Base-by-base conservation (phyloP, 2,888 invertebrate genomes). In the Ypsolopha sequella region DNA sequence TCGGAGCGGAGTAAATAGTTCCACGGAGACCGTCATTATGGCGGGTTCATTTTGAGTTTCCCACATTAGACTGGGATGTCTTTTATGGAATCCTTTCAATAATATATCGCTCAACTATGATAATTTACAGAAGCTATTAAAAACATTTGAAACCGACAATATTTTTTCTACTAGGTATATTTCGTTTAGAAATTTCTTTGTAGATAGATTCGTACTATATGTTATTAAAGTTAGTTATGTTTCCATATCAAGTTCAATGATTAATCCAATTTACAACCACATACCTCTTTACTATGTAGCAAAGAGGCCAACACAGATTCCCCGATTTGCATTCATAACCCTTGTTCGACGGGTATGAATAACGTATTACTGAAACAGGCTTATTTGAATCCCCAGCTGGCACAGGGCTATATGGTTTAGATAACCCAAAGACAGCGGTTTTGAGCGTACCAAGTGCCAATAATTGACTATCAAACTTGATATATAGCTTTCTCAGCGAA, bases 391-490 rank as follows among this genome's bases (percentile, higher is more conserved):
- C 60, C 64, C 64, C 56, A 59, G 54, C 51, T 49, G 52, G 51
- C 48, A 34, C 50, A 45, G 39, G 56, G 55, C 63, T 66, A 72
- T 64, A 72, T 63, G 68, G 66, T 62, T 68, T 59, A 68, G 72
- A 76, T 77, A 78, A 74, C 69, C 73, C 68, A 68, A 64, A 72
- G 73, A 72, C 68, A 72, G 70, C 70, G 69, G 76, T 74, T 77
- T 66, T 69, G 60, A 74, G 74, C 51, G 52, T 69, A 70, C 76
- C 75, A 68, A 81, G 74, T 78, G 76, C 76, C 77, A 79, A 84
- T 84, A 84, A 85, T 82, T 81, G 81, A 82, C 82, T 80, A 82
- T 81, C 81, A 80, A 81, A 81, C 68, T 78, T 84, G 79, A 84
- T 80, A 75, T 80, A 84, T 80, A 73, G 80, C 70, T 73, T 71